Base-by-base conservation (phyloP, 1,140 invertebrate species). In the Atta colombica region DNA sequence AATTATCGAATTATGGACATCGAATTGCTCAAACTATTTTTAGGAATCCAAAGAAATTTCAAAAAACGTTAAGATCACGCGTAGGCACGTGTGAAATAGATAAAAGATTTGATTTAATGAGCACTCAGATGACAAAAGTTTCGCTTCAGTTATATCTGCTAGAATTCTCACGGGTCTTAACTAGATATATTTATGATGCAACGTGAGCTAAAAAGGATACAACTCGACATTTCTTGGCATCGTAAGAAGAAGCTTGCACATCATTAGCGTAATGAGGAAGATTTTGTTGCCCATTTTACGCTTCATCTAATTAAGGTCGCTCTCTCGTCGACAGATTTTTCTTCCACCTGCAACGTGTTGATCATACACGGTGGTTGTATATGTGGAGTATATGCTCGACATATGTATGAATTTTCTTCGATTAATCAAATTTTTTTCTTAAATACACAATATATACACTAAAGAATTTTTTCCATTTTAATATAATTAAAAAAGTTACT, bases 241-340 rank as follows among this genome's bases (percentile, higher is more conserved):
- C 28, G 71, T 35, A 82, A 87, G 14, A n/a, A 49, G 53, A 88
- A 28, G 39, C 87, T 69, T n/a, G 45, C 45, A 12, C 82, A 7
- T 88, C 86, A 71, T 88, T 88, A 87, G 61, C 8, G 6, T 82
- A 77, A 88, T 60, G 53, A 88, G 78, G 77, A 82, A 69, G 31
- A 87, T 87, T 87, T 39, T 25, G 5, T 4, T 7, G 14, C 12
- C 18, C 39, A 74, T 75, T 84, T 84, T 51, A 35, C 18, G 39
- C 69, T 74, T 51, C 39, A 60, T 61, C 6, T 80, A 80, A 69
- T 71, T 21, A 80, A 53, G 14, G 35, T 45, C 8, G 61, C 61
- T 8, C 45, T 2, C 53, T 2, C 53, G 77, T 8, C n/a, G 45
- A 45, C 31, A 69, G 49, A 53, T 69, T 81, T 80, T 71, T 69